phyloP scores from a whole-genome alignment of 2,797 vertebrate species.

The Cirrhinus molitorella region DNA sequence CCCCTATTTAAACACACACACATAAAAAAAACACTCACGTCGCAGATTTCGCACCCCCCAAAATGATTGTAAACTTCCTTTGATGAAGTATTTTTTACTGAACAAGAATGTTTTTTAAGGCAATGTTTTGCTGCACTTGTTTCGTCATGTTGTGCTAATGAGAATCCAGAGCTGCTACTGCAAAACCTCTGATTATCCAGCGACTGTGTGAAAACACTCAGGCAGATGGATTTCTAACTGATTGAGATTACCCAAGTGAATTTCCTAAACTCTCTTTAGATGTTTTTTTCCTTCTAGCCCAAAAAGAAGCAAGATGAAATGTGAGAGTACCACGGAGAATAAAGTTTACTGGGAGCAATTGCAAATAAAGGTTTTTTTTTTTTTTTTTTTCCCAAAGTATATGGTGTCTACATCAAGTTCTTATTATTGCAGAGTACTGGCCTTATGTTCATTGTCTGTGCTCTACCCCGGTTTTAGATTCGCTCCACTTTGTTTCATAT shows the following conservation, averaged over 20 bases:
- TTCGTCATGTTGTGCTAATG: slow-evolving; percentile 20
- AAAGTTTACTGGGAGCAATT: not conserved
- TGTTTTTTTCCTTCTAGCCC: not conserved
- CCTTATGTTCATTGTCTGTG: slow-evolving; percentile 25
- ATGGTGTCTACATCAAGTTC: not conserved
- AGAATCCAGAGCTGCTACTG: not conserved
- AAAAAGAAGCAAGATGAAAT: not conserved
- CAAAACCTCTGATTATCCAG: slow-evolving; percentile 10
- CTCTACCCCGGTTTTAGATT: not conserved
- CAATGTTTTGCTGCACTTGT: slow-evolving; percentile 10
- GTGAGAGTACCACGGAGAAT: not conserved
- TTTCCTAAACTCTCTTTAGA: not conserved
- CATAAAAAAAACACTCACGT: not conserved
- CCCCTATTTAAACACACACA: not conserved
- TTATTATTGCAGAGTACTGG: slow-evolving; percentile 24
- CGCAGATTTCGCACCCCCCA: not conserved
- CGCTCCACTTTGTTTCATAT: slow-evolving; percentile 4
- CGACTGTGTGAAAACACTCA: not conserved
- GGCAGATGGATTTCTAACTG: slow-evolving; percentile 22
- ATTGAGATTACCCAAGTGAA: slow-evolving; percentile 15
- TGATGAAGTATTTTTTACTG: not conserved
- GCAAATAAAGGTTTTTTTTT: not conserved
- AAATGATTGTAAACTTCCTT: not conserved
- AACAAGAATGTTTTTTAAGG: not conserved
- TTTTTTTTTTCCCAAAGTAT: no score